A percentile compares a stretch with the other conserved stretches of the same genome.
Conservation (phyloP, 2,888 invertebrate genomes). For the Trissolcus brochymenae region DNA sequence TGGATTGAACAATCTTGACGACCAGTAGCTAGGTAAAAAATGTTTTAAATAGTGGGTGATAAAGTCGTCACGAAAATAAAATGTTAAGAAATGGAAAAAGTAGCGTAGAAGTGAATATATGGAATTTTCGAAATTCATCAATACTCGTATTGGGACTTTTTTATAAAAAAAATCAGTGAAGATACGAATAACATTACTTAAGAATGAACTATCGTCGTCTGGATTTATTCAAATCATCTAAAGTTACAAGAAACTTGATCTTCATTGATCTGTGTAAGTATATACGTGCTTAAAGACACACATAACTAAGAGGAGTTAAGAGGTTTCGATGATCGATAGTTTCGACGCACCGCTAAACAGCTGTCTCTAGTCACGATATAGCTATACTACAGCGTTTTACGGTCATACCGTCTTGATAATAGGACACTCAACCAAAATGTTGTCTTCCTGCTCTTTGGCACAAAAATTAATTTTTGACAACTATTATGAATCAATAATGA, state of each 20-base stretch:
- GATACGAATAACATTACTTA: slow-evolving; percentile 49
- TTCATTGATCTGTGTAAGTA: slow-evolving; percentile 56
- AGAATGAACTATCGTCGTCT: slow-evolving; percentile 41
- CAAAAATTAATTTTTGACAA: slow-evolving; percentile 9
- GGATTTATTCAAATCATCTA: slow-evolving; percentile 63
- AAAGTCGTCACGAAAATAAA: no score
- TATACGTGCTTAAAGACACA: slow-evolving; percentile 55
- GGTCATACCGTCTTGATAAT: slow-evolving; percentile 56
- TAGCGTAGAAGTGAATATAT: not conserved
- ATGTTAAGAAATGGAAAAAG: no score
- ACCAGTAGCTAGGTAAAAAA: no score
- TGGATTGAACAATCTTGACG: no score
- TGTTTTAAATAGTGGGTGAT: no score
- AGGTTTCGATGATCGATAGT: slow-evolving; percentile 67
- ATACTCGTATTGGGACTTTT: no score
- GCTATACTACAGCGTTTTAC: slow-evolving; percentile 48
- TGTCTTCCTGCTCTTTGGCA: slow-evolving; percentile 40
- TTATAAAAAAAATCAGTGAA: slow-evolving; percentile 33
- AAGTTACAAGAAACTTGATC: slow-evolving; percentile 66
- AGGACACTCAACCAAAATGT: slow-evolving; percentile 50
- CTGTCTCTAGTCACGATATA: slow-evolving; percentile 61
- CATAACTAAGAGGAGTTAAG: slow-evolving; percentile 59
- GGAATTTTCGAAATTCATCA: no score
- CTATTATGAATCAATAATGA: no score
- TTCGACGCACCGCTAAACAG: slow-evolving; percentile 62